These are phyloP conservation scores for Dermatemys mawii DNA, from an alignment of 2,113 vertebrate genomes.

Conservation along the genomic window DNA sequence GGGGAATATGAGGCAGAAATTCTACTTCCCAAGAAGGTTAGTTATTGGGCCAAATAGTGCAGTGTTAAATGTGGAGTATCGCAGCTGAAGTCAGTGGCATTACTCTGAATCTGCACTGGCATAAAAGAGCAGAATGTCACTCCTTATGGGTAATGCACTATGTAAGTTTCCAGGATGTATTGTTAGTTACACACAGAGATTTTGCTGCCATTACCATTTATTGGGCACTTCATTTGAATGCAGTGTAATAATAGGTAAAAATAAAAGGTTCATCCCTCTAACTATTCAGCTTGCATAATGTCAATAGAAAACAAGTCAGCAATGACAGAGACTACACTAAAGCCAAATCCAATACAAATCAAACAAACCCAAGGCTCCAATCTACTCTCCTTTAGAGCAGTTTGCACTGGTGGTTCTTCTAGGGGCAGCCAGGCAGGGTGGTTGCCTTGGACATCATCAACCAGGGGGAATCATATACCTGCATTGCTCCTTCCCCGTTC, in stretches of 20 bases:
- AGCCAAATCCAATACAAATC: background rate
- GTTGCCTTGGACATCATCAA: background rate
- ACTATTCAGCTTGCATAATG: background rate
- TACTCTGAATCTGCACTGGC: background rate
- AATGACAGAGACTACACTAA: background rate
- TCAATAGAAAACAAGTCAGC: constrained; percentile 30
- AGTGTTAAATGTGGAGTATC: background rate
- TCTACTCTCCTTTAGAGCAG: rapidly evolving
- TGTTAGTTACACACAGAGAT: background rate
- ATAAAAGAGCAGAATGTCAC: background rate
- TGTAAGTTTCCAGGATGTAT: background rate
- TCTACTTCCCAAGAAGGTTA: rapidly evolving
- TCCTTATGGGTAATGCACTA: rapidly evolving
- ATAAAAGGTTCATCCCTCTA: background rate
- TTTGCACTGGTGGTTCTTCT: background rate
- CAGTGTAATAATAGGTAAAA: constrained; percentile 16
- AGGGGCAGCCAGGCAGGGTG: background rate
- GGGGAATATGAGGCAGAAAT: background rate
- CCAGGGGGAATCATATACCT: background rate
- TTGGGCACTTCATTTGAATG: background rate
- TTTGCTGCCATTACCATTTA: background rate
- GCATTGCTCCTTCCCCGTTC: no score
- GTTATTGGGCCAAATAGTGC: background rate
- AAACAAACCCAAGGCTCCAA: background rate
- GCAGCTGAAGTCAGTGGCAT: background rate